Conservation (phyloP, 2,113 vertebrate species). For the Dipodomys stephensi region DNA sequence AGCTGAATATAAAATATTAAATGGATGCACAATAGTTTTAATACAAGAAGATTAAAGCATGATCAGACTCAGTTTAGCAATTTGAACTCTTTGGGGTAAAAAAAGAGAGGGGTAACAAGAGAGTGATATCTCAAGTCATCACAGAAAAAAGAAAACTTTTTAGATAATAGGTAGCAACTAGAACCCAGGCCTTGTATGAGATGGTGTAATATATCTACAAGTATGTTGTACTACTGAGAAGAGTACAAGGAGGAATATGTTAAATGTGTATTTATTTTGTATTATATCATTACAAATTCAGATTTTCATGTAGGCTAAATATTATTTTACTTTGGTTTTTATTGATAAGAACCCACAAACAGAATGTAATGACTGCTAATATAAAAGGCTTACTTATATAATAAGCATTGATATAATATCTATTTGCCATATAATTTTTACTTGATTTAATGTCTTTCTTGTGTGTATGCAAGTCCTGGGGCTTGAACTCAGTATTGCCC, state of each 20-base stretch:
- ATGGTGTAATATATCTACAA: background rate
- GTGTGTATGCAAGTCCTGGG: too few species aligned
- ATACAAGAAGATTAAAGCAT: background rate
- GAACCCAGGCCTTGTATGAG: background rate
- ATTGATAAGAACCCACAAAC: background rate
- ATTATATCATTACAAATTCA: slow-evolving; percentile 1
- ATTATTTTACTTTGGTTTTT: background rate
- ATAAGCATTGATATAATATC: background rate
- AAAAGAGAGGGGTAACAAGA: background rate
- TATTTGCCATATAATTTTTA: too few species aligned
- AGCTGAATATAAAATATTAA: background rate
- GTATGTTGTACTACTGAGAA: background rate
- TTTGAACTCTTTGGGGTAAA: background rate
- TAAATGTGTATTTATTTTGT: background rate
- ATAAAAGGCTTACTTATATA: background rate
- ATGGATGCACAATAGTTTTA: too few species aligned
- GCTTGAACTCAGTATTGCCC: too few species aligned
- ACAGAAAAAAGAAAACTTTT: background rate
- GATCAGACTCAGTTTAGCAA: background rate
- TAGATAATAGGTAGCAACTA: background rate
- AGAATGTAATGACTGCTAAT: background rate
- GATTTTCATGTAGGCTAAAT: background rate
- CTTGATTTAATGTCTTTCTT: too few species aligned
- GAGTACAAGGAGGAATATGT: background rate
- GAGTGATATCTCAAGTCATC: background rate